phyloP scores from a whole-genome alignment of 2,888 invertebrate species.

The Athalia cordata region DNA sequence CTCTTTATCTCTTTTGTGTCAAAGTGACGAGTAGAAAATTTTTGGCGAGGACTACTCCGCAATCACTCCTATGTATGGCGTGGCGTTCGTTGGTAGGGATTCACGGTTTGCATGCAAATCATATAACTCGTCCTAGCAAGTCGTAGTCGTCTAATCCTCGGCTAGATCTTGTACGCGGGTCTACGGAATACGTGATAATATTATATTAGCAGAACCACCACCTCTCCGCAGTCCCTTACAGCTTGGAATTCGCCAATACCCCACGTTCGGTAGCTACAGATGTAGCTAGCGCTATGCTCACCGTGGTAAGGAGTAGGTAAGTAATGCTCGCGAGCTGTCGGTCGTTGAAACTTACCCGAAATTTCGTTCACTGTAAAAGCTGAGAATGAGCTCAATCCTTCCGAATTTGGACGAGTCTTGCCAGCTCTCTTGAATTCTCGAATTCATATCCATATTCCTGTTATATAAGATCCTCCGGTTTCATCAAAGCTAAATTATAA shows the following conservation, averaged over 20 bases:
- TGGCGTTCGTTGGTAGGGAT: constrained; percentile 3
- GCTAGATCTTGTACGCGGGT: constrained; percentile 36
- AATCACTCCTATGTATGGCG: constrained; percentile 13
- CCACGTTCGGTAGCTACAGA: background rate
- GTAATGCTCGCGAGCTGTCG: constrained; percentile 10
- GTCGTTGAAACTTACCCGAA: background rate
- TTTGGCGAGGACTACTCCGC: background rate
- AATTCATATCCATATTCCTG: too few species aligned
- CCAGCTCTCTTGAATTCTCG: too few species aligned
- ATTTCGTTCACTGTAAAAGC: constrained; percentile 11
- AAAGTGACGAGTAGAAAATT: background rate
- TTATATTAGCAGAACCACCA: constrained; percentile 20
- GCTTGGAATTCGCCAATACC: background rate
- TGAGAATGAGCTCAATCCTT: background rate
- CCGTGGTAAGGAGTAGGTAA: background rate
- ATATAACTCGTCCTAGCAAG: background rate
- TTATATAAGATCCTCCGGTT: too few species aligned
- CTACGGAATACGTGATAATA: constrained; percentile 38
- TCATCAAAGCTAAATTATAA: too few species aligned
- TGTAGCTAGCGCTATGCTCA: background rate
- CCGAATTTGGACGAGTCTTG: too few species aligned
- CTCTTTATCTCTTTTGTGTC: background rate
- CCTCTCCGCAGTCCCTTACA: background rate
- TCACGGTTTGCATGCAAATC: constrained; percentile 40
- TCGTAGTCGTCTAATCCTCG: constrained; percentile 32